A percentile compares a stretch with the other conserved stretches of the same genome.
Evolutionary conservation across 2,113 vertebrate species (phyloP).

Genomic region (Sebastes fasciatus): DNA sequence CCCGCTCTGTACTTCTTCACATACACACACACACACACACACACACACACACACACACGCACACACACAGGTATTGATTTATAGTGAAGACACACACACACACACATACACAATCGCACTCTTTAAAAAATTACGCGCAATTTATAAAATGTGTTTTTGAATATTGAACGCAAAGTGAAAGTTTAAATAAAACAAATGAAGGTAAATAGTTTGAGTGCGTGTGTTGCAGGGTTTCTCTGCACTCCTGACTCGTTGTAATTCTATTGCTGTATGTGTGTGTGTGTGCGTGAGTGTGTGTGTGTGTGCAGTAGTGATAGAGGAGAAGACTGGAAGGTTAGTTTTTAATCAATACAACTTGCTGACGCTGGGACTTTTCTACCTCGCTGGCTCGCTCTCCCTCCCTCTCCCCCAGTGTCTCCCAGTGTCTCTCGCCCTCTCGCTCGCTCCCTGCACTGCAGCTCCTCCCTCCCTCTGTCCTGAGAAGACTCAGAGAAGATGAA

Average conservation of each 20-base stretch:
- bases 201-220: slow-evolving; percentile 27
- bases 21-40: slow-evolving; percentile 34
- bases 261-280: slow-evolving; percentile 60
- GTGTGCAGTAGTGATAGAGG: slow-evolving; percentile 87
- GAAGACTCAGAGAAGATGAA: slow-evolving; percentile 83
- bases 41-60: slow-evolving; percentile 78
- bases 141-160: slow-evolving; percentile 49
- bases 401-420: slow-evolving; percentile 64
- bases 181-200: slow-evolving; percentile 46
- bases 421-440: slow-evolving; percentile 61
- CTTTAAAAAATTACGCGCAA: slow-evolving; percentile 32
- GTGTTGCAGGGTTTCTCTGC: slow-evolving; percentile 51
- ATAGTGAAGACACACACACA: slow-evolving; percentile 16
- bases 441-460: slow-evolving; percentile 71
- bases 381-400: slow-evolving; percentile 86
- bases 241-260: slow-evolving; percentile 76
- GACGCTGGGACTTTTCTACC: slow-evolving; percentile 91
- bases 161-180: slow-evolving; percentile 42
- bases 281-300: slow-evolving; percentile 37
- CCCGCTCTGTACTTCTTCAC: slow-evolving; percentile 84
- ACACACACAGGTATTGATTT: slow-evolving; percentile 6
- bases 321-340: slow-evolving; percentile 99
- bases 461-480: slow-evolving; percentile 86
- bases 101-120: slow-evolving; percentile 37
- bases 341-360: slow-evolving; percentile 99